Percentiles rank a stretch among this genome's conserved stretches.
These are phyloP conservation scores for Periophthalmus modestus DNA, from an alignment of 2,113 vertebrate species.

Conservation along the genomic window DNA sequence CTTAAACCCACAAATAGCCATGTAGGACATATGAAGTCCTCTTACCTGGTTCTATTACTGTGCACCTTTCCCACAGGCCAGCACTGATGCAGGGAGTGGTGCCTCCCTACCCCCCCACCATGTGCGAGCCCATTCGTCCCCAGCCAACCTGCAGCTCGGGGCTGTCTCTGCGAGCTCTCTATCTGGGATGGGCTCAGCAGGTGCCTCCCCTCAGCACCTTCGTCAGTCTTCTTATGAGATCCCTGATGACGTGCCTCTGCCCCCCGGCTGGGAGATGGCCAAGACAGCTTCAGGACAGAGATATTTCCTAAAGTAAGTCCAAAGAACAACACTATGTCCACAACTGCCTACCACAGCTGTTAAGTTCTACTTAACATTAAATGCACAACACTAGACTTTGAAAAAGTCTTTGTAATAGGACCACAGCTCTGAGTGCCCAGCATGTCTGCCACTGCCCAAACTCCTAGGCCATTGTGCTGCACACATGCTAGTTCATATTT, in stretches of 20 bases:
- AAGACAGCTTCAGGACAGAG: conserved; percentile 96
- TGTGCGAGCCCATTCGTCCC: conserved; percentile 94
- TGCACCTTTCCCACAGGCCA: conserved; percentile 77
- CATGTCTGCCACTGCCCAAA: not conserved
- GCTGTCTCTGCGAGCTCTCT: conserved; percentile 84
- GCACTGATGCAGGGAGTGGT: conserved; percentile 91
- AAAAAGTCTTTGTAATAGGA: not conserved
- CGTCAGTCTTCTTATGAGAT: conserved; percentile 99
- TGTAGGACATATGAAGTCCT: not conserved
- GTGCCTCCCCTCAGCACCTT: conserved; percentile 86
- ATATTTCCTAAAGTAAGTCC: conserved; percentile 99
- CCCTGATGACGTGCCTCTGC: conserved; percentile 92
- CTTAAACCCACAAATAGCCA: not conserved
- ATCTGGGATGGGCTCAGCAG: conserved; percentile 79
- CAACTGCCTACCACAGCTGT: not conserved
- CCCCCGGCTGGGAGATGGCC: conserved; percentile 98
- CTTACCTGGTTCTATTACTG: not conserved
- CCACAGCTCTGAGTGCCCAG: not conserved
- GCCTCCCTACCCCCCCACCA: conserved; percentile 91
- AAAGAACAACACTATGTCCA: not conserved
- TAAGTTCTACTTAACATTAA: not conserved
- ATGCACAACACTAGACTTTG: not conserved
- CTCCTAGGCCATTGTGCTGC: not conserved
- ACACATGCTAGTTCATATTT: not conserved
- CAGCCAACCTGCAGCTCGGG: conserved; percentile 91